Evolutionary conservation across 2,113 vertebrate species (phyloP).

Genomic region (Callithrix jacchus): DNA sequence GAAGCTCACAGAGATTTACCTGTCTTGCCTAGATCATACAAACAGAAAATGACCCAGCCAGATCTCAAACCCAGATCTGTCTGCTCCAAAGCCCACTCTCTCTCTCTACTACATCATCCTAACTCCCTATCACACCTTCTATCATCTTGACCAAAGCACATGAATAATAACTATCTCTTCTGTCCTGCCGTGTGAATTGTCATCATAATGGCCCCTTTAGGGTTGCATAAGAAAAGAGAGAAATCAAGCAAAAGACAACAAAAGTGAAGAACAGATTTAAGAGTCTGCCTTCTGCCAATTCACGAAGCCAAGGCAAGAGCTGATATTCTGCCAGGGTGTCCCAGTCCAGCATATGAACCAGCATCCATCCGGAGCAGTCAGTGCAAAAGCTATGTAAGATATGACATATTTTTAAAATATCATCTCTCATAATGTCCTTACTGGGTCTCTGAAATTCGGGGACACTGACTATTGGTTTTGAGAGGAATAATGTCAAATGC

Average conservation of each 20-base stretch:
- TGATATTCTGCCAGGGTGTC: not conserved
- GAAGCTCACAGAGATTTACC: not conserved
- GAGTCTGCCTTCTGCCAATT: not conserved
- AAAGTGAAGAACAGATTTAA: not conserved
- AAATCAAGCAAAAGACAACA: not conserved
- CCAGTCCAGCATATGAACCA: not conserved
- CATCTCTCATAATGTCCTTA: not conserved
- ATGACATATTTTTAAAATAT: not conserved
- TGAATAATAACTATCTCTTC: not conserved
- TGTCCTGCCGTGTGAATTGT: not conserved
- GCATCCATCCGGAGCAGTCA: not conserved
- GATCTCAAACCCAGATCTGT: not conserved
- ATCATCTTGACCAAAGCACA: not conserved
- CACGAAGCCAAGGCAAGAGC: not conserved
- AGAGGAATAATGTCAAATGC: slow-evolving; percentile 33
- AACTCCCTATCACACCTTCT: not conserved
- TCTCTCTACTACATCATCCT: not conserved
- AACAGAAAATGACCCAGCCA: not conserved
- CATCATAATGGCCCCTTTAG: not conserved
- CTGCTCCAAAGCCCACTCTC: not conserved
- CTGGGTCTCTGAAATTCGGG: slow-evolving; percentile 29
- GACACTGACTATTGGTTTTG: not conserved
- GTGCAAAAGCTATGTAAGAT: slow-evolving; percentile 9
- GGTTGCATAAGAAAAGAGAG: not conserved
- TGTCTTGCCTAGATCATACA: not conserved